These are phyloP conservation scores for Sinodicranocentrus sp. DNA, from an alignment of 2,888 invertebrate genomes.

Conservation along the genomic window DNA sequence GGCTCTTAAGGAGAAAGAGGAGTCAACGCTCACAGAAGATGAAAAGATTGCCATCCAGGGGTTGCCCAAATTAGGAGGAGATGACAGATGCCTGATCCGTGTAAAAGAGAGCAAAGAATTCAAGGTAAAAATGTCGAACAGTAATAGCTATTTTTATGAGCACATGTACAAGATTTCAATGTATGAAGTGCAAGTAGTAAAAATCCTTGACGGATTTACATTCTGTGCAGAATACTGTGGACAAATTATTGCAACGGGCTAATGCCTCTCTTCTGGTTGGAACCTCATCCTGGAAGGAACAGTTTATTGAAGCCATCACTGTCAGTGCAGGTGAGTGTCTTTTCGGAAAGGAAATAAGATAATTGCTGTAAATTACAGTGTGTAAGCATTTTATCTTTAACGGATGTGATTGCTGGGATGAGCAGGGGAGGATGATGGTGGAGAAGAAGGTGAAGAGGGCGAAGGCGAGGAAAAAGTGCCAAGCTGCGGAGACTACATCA, in stretches of 20 bases:
- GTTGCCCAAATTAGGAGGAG: slow-evolving; percentile 93
- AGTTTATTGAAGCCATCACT: slow-evolving; percentile 97
- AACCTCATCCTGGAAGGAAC: slow-evolving; percentile 99
- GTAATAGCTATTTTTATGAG: not conserved
- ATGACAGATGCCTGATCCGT: slow-evolving; percentile 90
- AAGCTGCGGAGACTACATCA: slow-evolving; percentile 93
- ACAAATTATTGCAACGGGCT: slow-evolving; percentile 97
- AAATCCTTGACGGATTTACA: not conserved
- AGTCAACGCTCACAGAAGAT: slow-evolving; percentile 86
- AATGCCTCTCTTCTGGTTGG: slow-evolving; percentile 94
- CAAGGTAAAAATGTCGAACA: slow-evolving; percentile 85
- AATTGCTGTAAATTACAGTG: too few relatives aligned
- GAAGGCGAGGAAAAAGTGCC: slow-evolving; percentile 83
- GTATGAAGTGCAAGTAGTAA: too few relatives aligned
- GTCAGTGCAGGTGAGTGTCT: slow-evolving; percentile 88
- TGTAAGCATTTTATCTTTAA: too few relatives aligned
- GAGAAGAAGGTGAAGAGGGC: slow-evolving; percentile 78
- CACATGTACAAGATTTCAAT: too few relatives aligned
- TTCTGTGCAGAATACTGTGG: slow-evolving; percentile 90
- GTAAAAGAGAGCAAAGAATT: slow-evolving; percentile 99
- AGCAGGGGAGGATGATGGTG: slow-evolving; percentile 77
- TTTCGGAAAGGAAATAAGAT: too few relatives aligned
- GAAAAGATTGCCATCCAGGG: slow-evolving; percentile 94
- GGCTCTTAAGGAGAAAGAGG: slow-evolving; percentile 70
- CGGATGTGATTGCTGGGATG: too few relatives aligned